These are phyloP conservation scores for Alouatta palliata DNA, from an alignment of 2,113 vertebrate genomes.

Conservation along the genomic window DNA sequence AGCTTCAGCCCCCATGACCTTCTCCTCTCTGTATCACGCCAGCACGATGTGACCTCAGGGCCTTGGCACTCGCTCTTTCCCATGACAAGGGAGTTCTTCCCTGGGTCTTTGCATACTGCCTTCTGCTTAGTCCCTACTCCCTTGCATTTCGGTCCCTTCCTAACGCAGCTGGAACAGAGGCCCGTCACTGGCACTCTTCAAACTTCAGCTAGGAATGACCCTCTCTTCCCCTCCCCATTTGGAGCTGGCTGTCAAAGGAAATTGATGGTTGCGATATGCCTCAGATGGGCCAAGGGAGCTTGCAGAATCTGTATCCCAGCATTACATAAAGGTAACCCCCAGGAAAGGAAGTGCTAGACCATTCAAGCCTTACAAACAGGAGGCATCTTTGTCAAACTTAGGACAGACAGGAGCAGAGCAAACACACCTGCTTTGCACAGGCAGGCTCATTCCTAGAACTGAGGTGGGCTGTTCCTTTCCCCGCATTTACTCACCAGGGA, in stretches of 20 bases:
- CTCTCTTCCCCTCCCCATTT: neutral
- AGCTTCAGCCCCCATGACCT: rapidly evolving
- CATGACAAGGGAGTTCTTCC: rapidly evolving
- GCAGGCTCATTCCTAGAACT: neutral
- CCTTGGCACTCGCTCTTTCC: neutral
- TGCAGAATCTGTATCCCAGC: neutral
- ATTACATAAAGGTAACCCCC: neutral
- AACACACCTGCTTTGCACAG: neutral
- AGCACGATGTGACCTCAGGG: neutral
- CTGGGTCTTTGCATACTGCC: neutral
- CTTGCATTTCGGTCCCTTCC: neutral
- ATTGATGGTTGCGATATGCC: neutral
- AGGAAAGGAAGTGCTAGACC: neutral
- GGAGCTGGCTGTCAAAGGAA: neutral
- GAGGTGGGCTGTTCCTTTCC: neutral
- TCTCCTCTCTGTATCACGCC: rapidly evolving
- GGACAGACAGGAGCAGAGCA: neutral
- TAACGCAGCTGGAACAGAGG: neutral
- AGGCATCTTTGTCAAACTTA: no score
- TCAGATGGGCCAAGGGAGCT: neutral
- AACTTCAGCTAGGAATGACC: neutral
- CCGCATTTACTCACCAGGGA: neutral
- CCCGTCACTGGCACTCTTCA: neutral
- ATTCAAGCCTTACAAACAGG: neutral
- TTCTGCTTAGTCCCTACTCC: rapidly evolving